Base-by-base conservation (phyloP, 92 coral and sea anemone genomes). In the Porites evermanni region DNA sequence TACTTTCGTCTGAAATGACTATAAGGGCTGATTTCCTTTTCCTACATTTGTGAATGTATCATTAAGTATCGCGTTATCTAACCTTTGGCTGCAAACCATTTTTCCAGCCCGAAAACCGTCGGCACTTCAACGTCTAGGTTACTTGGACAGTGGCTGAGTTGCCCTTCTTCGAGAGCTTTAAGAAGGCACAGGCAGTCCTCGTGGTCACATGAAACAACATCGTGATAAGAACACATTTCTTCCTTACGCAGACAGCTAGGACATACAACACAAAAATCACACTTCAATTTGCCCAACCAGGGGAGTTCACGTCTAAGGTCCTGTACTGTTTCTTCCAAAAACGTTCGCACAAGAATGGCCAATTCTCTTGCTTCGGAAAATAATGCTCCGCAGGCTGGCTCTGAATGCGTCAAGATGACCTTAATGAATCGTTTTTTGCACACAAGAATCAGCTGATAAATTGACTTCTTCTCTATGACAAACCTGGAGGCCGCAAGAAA, bases 391-490 rank as follows among this genome's bases (percentile, higher is more conserved):
- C 13, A 0, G 60, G 2, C 14, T 54, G 60, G 60, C 3, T 54
- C 13, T 54, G 10, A 10, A 9, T 54, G 60, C 56, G 52, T 78
- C 50, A 86, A 8, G 63, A 79, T 56, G 14, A 88, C 59, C 77
- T 88, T 88, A 32, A 88, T 88, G 44, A 74, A 82, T 10, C 66
- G 1, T 1, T 14, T 13, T 0, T 10, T 63, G 20, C 66, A 63
- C 16, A 87, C 10, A 8, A 87, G 72, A 71, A 71, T 58, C 23
- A 87, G 74, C 63, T 87, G 86, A 60, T 78, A 63, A 16, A 10
- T 81, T 29, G 56, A 67, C 29, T 23, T 20, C 19, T 12, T 61
- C 10, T 87, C 88, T 16, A 82, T 85, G 91, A 24, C 88, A 88
- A 61, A 88, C 88, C 21, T 74, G 54, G 12, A 61, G 0, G 4